phyloP scores from a whole-genome alignment of 2,113 vertebrate species.

The human (Homo sapiens) region GRCh38 chr7:91604001-91604500 shows the following conservation, averaged over 20 bases:
- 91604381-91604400: too few relatives aligned
- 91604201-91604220: too few relatives aligned
- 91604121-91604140: neutral
- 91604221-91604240: too few relatives aligned
- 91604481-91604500: neutral
- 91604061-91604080: conserved; percentile 3
- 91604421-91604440: neutral
- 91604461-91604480: neutral
- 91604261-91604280: too few relatives aligned
- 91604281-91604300: neutral
- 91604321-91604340: neutral
- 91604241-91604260: too few relatives aligned
- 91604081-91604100: conserved; percentile 1
- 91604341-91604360: neutral
- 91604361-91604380: too few relatives aligned
- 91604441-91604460: neutral
- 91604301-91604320: neutral
- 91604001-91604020: neutral
- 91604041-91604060: neutral
- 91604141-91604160: neutral
- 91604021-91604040: too few relatives aligned
- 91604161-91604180: neutral
- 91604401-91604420: too few relatives aligned
- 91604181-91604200: too few relatives aligned
- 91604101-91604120: too few relatives aligned